Conservation (phyloP, 2,888 invertebrate species). For the Clistopyga incitator region DNA sequence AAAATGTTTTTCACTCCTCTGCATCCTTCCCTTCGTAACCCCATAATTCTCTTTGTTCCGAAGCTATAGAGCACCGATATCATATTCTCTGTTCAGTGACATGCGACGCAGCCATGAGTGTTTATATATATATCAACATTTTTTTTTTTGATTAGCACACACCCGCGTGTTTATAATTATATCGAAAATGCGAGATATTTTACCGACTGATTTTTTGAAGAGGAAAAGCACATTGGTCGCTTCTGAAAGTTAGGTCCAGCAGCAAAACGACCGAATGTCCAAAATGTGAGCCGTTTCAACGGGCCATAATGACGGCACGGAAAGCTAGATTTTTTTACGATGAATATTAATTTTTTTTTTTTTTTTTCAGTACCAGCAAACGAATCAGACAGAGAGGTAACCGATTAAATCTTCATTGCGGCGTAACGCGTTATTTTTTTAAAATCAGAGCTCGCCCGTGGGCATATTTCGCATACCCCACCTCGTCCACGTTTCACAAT, state of each 20-base stretch:
- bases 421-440: conserved; percentile 44
- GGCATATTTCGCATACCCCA: conserved; percentile 13
- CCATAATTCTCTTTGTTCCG: conserved; percentile 14
- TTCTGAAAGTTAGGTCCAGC: neutral
- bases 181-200: too few species aligned
- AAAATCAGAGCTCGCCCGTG: conserved; percentile 42
- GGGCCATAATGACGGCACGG: neutral
- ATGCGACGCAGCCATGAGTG: neutral
- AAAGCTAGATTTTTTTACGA: conserved; percentile 7
- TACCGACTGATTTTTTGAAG: too few species aligned
- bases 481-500: conserved; percentile 38
- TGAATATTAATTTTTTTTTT: conserved; percentile 35
- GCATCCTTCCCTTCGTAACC: neutral
- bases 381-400: conserved; percentile 30
- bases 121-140: neutral
- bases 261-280: neutral
- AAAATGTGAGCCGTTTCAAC: neutral
- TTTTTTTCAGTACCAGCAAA: conserved; percentile 12
- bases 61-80: neutral
- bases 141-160: neutral
- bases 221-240: neutral
- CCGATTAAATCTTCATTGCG: conserved; percentile 55
- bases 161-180: too few species aligned
- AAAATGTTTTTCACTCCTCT: conserved; percentile 4
- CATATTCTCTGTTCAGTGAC: neutral